phyloP scores from a whole-genome alignment of 2,888 invertebrate genomes.

The Parochlus steinenii region DNA sequence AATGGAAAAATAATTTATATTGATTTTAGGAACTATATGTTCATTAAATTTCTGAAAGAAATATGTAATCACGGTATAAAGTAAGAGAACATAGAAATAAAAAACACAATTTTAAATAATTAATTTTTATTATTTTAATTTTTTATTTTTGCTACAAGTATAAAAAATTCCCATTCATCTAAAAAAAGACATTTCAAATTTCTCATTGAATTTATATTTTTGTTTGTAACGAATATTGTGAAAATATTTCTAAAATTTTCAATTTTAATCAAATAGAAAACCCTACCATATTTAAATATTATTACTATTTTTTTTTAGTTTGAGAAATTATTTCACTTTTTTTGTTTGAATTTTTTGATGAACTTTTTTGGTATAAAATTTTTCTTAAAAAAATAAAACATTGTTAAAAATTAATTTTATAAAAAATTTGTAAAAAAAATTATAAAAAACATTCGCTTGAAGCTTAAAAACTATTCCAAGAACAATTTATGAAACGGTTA shows the following conservation, averaged over 20 bases:
- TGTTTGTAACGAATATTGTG: background rate
- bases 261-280: constrained; percentile 4
- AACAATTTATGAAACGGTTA: too few species aligned
- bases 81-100: too few species aligned
- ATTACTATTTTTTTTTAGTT: background rate
- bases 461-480: too few species aligned
- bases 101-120: constrained; percentile 9
- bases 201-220: background rate
- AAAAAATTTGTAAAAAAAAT: constrained; percentile 3
- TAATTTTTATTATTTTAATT: constrained; percentile 8
- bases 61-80: too few species aligned
- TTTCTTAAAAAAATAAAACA: too few species aligned
- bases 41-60: too few species aligned
- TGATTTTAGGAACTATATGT: too few species aligned
- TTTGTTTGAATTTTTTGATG: background rate
- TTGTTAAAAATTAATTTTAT: too few species aligned
- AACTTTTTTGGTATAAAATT: constrained; percentile 1
- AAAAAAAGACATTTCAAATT: constrained; percentile 1
- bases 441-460: constrained; percentile 6
- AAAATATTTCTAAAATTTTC: constrained; percentile 5
- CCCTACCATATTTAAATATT: background rate
- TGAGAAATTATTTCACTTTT: background rate
- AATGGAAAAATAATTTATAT: too few species aligned
- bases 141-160: constrained; percentile 12
- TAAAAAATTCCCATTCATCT: constrained; percentile 12